Conservation (phyloP, 2,888 invertebrate species). For the Machimus rusticus region DNA sequence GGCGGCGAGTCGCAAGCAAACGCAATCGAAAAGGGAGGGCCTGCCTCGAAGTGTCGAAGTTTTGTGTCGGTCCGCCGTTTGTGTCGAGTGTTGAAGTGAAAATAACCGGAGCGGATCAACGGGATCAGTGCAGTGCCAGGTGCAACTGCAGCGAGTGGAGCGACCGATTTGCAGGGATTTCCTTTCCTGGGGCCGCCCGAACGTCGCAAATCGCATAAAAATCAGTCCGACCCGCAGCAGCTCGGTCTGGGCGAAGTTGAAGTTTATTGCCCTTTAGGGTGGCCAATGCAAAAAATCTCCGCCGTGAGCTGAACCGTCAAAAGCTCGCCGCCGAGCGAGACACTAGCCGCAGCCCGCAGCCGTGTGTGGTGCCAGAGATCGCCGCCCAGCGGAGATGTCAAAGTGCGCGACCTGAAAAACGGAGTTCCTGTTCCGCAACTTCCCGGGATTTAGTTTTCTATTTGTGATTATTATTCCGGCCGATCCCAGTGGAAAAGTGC, state of each 20-base stretch:
- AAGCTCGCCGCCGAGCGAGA: neutral
- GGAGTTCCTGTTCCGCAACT: neutral
- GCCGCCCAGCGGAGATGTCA: constrained; percentile 15
- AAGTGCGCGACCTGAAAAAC: constrained; percentile 34
- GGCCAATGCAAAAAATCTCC: constrained; percentile 18
- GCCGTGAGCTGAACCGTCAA: neutral
- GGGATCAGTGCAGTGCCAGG: neutral
- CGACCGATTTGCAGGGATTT: neutral
- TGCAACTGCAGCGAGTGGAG: neutral
- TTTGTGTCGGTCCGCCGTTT: neutral
- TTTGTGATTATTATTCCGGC: neutral
- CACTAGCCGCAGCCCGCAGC: neutral
- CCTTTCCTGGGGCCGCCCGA: neutral
- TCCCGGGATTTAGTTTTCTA: neutral
- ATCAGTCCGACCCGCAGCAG: constrained; percentile 4
- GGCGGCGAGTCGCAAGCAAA: neutral
- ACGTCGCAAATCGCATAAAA: neutral
- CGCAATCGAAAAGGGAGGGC: constrained; percentile 17
- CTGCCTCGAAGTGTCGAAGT: neutral
- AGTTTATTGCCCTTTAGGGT: constrained; percentile 40
- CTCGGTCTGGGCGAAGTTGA: constrained; percentile 6
- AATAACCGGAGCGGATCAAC: neutral
- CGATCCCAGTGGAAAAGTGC: neutral
- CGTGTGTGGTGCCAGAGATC: neutral
- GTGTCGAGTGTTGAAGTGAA: neutral